Evolutionary conservation across 2,888 invertebrate species (phyloP).

Genomic region (Nymphalis urticae): DNA sequence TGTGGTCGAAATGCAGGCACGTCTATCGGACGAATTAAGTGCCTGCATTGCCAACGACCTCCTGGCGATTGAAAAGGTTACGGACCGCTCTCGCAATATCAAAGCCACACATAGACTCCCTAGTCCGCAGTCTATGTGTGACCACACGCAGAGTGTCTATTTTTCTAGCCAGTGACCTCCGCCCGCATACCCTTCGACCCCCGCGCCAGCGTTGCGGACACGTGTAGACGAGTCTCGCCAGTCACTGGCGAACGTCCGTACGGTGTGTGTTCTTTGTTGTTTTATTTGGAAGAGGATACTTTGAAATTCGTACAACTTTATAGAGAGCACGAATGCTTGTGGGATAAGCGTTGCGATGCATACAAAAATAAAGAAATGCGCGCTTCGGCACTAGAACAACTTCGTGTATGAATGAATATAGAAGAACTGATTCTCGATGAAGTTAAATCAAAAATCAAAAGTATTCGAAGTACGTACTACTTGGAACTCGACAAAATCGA

Average conservation of each 20-base stretch:
- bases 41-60: too few species aligned
- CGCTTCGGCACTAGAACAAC: slow-evolving; percentile 39
- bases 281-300: slow-evolving; percentile 8
- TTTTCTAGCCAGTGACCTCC: slow-evolving; percentile 41
- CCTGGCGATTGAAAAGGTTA: too few species aligned
- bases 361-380: slow-evolving; percentile 43
- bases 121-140: too few species aligned
- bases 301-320: slow-evolving; percentile 36
- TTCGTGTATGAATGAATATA: slow-evolving; percentile 36
- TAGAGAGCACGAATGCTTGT: slow-evolving; percentile 40
- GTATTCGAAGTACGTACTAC: slow-evolving; percentile 40
- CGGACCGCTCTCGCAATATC: too few species aligned
- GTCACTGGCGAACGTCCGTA: neutral
- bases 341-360: slow-evolving; percentile 39
- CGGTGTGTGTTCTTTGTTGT: neutral
- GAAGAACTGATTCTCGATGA: slow-evolving; percentile 16
- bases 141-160: slow-evolving; percentile 18
- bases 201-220: slow-evolving; percentile 39
- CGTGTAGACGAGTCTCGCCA: slow-evolving; percentile 37
- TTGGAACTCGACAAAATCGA: slow-evolving; percentile 12
- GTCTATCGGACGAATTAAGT: too few species aligned
- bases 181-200: slow-evolving; percentile 36
- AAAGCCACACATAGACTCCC: too few species aligned
- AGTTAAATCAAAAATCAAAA: slow-evolving; percentile 34
- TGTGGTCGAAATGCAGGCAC: too few species aligned